Evolutionary conservation across 2,113 vertebrate genomes (phyloP), one percentile per base, ranked within the genome.

Genomic region (Microcebus ravelobensis): DNA sequence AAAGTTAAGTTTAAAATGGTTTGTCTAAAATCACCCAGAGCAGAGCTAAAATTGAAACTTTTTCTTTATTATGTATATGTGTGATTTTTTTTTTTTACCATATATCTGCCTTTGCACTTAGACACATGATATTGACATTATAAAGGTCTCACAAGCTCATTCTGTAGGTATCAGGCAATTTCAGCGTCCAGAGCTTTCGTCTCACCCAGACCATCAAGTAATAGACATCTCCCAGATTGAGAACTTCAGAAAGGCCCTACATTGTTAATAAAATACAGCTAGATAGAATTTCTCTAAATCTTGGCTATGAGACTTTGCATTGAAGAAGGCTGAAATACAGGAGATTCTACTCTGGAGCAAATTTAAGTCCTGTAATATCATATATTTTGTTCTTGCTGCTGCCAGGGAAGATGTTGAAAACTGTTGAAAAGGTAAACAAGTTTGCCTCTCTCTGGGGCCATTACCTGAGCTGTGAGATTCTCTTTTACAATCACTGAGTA

Each of bases 391-490:
- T 74, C 17, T 50, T 83, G 48, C 2, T 76, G 42, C 15, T 73
- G 7, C 10, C 48, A 87, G 70, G 13, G 6, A 86, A 81, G 50
- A 89, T 11, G 4, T 31, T 91, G 57, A 90, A 20, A 90, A 73
- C 1, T 70, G 8, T 68, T 79, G 61, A 71, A 50, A 29, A 55
- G 14, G 10, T 2, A 71, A 86, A 8, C 8, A 82, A 65, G 4
- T 0, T 70, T 91, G 25, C 25, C 29, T 25, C 20, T 15, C 3
- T 79, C 17, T 25, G 14, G 17, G 15, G 14, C 0, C 9, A 31
- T 90, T 97, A 95, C 94, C 84, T 15, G 48, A 87, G 94, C 87
- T 36, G 90, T 96, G 20, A 98, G 92, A 52, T 98, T 95, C 48
- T 70, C 25, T 82, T 80, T 59, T 27, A 88, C 2, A 48, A 87